These are phyloP conservation scores for Tetrax tetrax DNA, from an alignment of 2,113 vertebrate species.

Conservation along the genomic window DNA sequence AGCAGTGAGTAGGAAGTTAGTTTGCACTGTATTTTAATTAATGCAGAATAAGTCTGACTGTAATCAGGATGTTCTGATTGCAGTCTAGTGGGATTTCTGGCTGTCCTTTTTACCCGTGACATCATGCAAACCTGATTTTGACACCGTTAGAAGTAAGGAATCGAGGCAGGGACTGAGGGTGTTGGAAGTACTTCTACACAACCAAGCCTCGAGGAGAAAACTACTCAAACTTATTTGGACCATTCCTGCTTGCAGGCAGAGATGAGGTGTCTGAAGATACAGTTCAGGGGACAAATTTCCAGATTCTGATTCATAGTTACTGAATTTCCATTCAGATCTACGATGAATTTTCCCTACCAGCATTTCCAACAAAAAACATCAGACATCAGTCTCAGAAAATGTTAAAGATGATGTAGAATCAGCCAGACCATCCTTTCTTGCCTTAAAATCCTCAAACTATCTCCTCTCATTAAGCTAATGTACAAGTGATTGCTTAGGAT, in stretches of 20 bases:
- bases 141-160: background rate
- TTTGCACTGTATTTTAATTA: conserved; percentile 22
- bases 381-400: background rate
- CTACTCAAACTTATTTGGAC: background rate
- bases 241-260: background rate
- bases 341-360: background rate
- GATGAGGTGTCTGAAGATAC: background rate
- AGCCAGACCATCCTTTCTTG: background rate
- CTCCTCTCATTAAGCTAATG: background rate
- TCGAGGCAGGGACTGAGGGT: background rate
- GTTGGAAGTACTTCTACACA: background rate
- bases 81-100: background rate
- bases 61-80: conserved; percentile 63
- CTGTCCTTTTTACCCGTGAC: conserved; percentile 13
- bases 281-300: background rate
- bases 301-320: background rate
- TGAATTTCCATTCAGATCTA: background rate
- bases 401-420: background rate
- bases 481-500: background rate
- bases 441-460: background rate
- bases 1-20: background rate
- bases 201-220: background rate
- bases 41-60: conserved; percentile 12
- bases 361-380: background rate
- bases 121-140: background rate